Evolutionary conservation across 2,113 vertebrate species (phyloP).

Genomic region (Halcyon malimbica): DNA sequence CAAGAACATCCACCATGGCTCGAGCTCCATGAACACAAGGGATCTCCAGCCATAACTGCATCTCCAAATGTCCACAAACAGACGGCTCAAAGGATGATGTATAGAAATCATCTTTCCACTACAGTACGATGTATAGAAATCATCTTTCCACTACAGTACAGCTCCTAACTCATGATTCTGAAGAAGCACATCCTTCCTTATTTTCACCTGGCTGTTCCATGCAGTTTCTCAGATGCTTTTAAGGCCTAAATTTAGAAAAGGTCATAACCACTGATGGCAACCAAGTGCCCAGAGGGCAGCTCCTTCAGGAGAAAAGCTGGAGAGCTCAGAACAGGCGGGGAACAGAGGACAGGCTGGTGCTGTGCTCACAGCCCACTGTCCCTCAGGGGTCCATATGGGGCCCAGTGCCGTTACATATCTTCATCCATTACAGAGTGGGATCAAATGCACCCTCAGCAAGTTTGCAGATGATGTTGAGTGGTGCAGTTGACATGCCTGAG

Average conservation of each 20-base stretch:
- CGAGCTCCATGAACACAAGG: not conserved
- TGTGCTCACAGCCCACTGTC: not conserved
- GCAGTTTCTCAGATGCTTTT: not conserved
- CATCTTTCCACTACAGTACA: too few relatives aligned
- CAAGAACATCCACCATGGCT: not conserved
- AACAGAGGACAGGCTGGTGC: not conserved
- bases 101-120: rapidly evolving
- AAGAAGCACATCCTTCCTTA: not conserved
- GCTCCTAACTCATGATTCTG: rapidly evolving
- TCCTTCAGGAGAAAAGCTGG: not conserved
- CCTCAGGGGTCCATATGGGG: not conserved
- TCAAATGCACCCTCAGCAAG: not conserved
- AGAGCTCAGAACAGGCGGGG: rapidly evolving
- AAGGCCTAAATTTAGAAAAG: not conserved
- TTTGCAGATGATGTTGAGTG: not conserved
- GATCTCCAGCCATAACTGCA: not conserved
- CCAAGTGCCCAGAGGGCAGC: rapidly evolving
- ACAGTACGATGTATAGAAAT: too few relatives aligned
- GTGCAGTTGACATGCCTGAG: too few relatives aligned
- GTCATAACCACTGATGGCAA: rapidly evolving
- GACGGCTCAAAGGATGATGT: rapidly evolving
- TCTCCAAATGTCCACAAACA: not conserved
- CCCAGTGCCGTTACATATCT: too few relatives aligned
- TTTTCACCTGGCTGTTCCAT: too few relatives aligned
- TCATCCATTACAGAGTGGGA: too few relatives aligned